Percentiles rank a stretch among this genome's conserved stretches.
phyloP scores from a whole-genome alignment of 2,888 invertebrate species.

The Netelia virgata region DNA sequence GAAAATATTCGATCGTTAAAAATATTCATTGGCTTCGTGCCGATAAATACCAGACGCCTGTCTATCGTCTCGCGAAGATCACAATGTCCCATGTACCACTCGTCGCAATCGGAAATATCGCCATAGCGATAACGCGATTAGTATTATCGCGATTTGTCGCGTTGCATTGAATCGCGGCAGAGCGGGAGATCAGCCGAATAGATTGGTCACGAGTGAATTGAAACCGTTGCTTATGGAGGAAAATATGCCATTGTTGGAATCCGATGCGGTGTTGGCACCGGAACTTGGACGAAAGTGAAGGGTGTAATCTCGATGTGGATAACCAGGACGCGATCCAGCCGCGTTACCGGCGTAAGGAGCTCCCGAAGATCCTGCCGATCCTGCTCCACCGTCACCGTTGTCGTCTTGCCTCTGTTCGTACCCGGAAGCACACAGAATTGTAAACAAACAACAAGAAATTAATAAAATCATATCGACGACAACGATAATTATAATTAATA shows the following conservation, averaged over 20 bases:
- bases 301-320: slow-evolving; percentile 81
- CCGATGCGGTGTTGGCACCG: slow-evolving; percentile 78
- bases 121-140: slow-evolving; percentile 69
- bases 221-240: slow-evolving; percentile 92
- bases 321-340: slow-evolving; percentile 73
- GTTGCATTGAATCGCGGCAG: slow-evolving; percentile 71
- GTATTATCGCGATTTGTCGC: slow-evolving; percentile 70
- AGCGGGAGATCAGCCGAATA: slow-evolving; percentile 88
- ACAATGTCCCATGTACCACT: slow-evolving; percentile 50
- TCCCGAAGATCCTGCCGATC: slow-evolving; percentile 61
- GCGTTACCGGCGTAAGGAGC: slow-evolving; percentile 73
- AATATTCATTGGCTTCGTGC: background rate
- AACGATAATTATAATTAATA: background rate
- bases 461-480: slow-evolving; percentile 1
- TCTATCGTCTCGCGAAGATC: slow-evolving; percentile 50
- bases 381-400: slow-evolving; percentile 71
- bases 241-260: slow-evolving; percentile 87
- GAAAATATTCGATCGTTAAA: background rate
- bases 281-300: slow-evolving; percentile 80
- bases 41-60: slow-evolving; percentile 41
- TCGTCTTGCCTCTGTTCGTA: slow-evolving; percentile 67
- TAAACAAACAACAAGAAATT: background rate
- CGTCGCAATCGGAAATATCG: slow-evolving; percentile 70
- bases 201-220: slow-evolving; percentile 91
- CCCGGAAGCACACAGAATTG: slow-evolving; percentile 8